These are phyloP conservation scores for Polyodon spathula DNA, from an alignment of 2,113 vertebrate genomes.

Conservation along the genomic window DNA sequence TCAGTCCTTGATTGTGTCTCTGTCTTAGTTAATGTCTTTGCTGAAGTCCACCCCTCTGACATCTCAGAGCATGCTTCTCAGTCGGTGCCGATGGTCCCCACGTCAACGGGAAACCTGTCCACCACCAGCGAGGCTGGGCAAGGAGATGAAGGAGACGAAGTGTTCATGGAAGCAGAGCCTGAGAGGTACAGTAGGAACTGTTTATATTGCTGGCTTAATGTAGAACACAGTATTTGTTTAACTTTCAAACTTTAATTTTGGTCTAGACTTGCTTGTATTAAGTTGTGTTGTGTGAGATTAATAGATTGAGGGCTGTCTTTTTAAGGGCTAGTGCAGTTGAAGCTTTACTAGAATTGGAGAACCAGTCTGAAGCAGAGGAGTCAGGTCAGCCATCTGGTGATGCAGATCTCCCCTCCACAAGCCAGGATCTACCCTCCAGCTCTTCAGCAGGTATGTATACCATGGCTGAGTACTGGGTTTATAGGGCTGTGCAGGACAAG, in stretches of 20 bases:
- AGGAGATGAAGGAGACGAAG: slow-evolving; percentile 74
- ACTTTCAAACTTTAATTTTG: neutral
- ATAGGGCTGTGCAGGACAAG: too few species aligned
- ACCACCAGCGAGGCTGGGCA: slow-evolving; percentile 55
- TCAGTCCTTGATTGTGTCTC: too few species aligned
- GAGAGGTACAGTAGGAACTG: slow-evolving; percentile 63
- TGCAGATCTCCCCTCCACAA: slow-evolving; percentile 77
- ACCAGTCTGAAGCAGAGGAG: slow-evolving; percentile 75
- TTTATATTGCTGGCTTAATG: too few species aligned
- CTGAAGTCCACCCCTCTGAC: slow-evolving; percentile 69
- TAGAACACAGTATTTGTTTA: neutral
- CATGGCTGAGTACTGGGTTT: too few species aligned
- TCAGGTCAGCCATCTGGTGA: slow-evolving; percentile 72
- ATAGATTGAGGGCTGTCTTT: neutral
- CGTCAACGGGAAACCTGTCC: slow-evolving; percentile 70
- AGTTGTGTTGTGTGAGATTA: neutral
- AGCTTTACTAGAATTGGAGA: slow-evolving; percentile 70
- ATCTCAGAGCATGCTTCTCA: slow-evolving; percentile 78
- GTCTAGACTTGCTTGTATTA: neutral
- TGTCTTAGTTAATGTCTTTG: slow-evolving; percentile 65
- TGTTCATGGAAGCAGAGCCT: slow-evolving; percentile 77
- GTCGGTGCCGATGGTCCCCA: slow-evolving; percentile 89
- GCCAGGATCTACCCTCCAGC: slow-evolving; percentile 91
- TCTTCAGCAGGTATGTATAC: slow-evolving; percentile 50
- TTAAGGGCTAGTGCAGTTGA: slow-evolving; percentile 53